These are phyloP conservation scores for Molothrus ater DNA, from an alignment of 2,797 vertebrate species.

Conservation along the genomic window DNA sequence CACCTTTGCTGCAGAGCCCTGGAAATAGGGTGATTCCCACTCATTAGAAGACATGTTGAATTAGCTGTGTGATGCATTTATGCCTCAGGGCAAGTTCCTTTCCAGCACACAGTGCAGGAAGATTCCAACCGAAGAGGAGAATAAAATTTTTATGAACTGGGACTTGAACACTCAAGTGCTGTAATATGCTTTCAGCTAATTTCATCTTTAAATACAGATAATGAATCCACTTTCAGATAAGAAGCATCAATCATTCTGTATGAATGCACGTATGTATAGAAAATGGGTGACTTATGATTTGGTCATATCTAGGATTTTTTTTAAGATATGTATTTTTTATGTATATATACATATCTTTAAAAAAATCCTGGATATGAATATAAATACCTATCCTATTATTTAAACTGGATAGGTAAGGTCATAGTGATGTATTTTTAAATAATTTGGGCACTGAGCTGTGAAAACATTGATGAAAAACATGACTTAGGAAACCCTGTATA, in stretches of 20 bases:
- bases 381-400: neutral
- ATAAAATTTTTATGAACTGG: slow-evolving; percentile 63
- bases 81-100: slow-evolving; percentile 26
- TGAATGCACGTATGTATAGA: neutral
- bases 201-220: slow-evolving; percentile 58
- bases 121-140: slow-evolving; percentile 31
- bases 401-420: neutral
- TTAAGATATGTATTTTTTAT: neutral
- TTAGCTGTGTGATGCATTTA: slow-evolving; percentile 13
- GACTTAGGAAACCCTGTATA: neutral
- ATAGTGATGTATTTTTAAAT: neutral
- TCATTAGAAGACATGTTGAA: neutral
- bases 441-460: neutral
- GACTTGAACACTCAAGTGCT: slow-evolving; percentile 44
- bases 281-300: neutral
- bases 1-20: neutral
- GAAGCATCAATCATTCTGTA: neutral
- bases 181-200: slow-evolving; percentile 55
- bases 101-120: slow-evolving; percentile 1
- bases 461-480: neutral
- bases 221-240: slow-evolving; percentile 49
- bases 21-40: neutral
- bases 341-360: neutral
- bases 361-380: too few relatives aligned
- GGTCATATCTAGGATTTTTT: neutral